Base-by-base conservation (phyloP, 2,888 invertebrate species). In the Limnephilus lunatus region DNA sequence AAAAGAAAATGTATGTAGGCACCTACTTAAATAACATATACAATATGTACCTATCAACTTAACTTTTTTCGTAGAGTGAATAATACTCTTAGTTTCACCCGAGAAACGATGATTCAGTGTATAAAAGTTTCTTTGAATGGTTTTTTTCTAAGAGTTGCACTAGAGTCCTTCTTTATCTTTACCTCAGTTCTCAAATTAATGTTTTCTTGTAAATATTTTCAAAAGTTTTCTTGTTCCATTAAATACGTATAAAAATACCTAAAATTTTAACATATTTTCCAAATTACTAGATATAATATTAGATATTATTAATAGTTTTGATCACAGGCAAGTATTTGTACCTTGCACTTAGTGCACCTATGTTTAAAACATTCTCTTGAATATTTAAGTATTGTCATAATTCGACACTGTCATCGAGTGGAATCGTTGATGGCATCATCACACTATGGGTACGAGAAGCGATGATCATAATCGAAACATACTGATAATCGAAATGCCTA, bases 381-480 rank as follows among this genome's bases (percentile, higher is more conserved):
- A n/a, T 68, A 68, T 68, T 68, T 68, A 68, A 68, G 68, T 68
- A 68, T 32, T 83, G 39, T 83, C 83, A 87, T 87, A 53, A 87
- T 87, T 87, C 31, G 48, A 87, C 53, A 19, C 31, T 87, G 87
- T 87, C 87, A 87, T 53, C 48, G 48, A 19, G 53, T 87, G 53
- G 87, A 87, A 87, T 19, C 35, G 39, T 80, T 89, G 88, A 89
- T 89, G 88, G 80, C 88, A 89, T 80, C 88, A 89, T 89, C 30
- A 68, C 68, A 68, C 9, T 9, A 68, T 68, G 68, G 9, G 68
- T 9, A 68, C 68, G 25, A 9, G 68, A n/a, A 68, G 68, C 3
- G 68, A 25, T 68, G 68, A n/a, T 25, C 25, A 68, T 68, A 68
- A 68, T 68, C 68, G 68, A 68, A n/a, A 25, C 9, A 68, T 25